A percentile compares a stretch with the other conserved stretches of the same genome.
Conservation (phyloP, 2,888 invertebrate species). For the Rhingia rostrata region DNA sequence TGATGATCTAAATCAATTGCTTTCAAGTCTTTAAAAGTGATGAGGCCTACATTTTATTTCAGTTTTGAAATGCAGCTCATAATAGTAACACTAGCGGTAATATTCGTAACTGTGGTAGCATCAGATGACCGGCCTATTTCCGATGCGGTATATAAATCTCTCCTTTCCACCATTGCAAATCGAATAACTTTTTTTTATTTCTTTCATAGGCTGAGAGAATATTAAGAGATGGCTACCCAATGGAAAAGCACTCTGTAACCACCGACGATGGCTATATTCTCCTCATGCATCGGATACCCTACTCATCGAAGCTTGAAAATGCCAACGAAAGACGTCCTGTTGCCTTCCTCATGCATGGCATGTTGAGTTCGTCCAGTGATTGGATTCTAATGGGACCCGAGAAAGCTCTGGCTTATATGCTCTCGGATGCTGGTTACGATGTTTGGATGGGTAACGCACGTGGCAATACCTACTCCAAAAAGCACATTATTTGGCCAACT, state of each 20-base stretch:
- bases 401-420: constrained; percentile 78
- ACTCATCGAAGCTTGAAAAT: constrained; percentile 75
- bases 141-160: constrained; percentile 77
- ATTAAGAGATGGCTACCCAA: constrained; percentile 76
- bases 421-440: constrained; percentile 88
- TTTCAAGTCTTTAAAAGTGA: not conserved
- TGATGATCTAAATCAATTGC: not conserved
- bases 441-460: constrained; percentile 93
- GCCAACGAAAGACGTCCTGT: constrained; percentile 75
- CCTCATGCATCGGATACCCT: constrained; percentile 79
- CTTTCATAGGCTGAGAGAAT: constrained; percentile 75
- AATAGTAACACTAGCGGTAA: constrained; percentile 20
- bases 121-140: constrained; percentile 76
- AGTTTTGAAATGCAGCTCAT: constrained; percentile 19
- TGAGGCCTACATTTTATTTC: not conserved
- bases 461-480: constrained; percentile 87
- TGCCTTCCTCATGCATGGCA: constrained; percentile 79
- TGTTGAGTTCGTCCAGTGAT: constrained; percentile 79
- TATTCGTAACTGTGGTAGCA: constrained; percentile 7
- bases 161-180: not conserved
- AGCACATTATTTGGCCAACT: constrained; percentile 83
- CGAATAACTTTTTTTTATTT: not conserved
- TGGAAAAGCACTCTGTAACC: constrained; percentile 85
- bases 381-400: constrained; percentile 79
- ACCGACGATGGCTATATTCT: constrained; percentile 80